These are phyloP conservation scores for Chironomus striatipennis DNA, from an alignment of 1,140 invertebrate species.

Conservation along the genomic window DNA sequence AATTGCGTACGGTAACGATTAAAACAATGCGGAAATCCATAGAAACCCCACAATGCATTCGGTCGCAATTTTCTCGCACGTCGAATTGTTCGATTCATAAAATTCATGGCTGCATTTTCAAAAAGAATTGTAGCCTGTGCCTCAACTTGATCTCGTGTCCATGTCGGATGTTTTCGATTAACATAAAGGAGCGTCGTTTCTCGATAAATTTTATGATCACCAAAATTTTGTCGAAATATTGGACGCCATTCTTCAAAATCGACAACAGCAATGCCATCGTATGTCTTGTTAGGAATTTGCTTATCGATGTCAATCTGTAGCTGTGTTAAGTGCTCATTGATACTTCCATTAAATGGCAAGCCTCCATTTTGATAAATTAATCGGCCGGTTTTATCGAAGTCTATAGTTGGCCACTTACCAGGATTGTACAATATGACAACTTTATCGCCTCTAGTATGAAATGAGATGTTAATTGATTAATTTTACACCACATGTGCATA, in stretches of 20 bases:
- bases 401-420: neutral
- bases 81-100: neutral
- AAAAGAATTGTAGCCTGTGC: neutral
- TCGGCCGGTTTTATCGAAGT: neutral
- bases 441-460: conserved; percentile 14
- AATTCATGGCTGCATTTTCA: neutral
- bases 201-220: neutral
- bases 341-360: neutral
- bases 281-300: neutral
- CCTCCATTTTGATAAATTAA: conserved; percentile 19
- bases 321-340: neutral
- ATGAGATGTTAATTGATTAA: neutral
- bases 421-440: neutral
- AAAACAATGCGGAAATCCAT: conserved; percentile 12
- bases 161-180: neutral
- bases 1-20: neutral
- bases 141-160: conserved; percentile 16
- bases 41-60: neutral
- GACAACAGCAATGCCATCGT: neutral
- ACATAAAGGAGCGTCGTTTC: neutral
- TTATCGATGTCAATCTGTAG: neutral
- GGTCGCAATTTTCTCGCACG: neutral
- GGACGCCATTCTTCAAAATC: conserved; percentile 17
- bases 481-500: neutral
- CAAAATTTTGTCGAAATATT: conserved; percentile 18